Evolutionary conservation across 2,113 vertebrate genomes (phyloP).

Genomic region (Cromileptes altivelis): DNA sequence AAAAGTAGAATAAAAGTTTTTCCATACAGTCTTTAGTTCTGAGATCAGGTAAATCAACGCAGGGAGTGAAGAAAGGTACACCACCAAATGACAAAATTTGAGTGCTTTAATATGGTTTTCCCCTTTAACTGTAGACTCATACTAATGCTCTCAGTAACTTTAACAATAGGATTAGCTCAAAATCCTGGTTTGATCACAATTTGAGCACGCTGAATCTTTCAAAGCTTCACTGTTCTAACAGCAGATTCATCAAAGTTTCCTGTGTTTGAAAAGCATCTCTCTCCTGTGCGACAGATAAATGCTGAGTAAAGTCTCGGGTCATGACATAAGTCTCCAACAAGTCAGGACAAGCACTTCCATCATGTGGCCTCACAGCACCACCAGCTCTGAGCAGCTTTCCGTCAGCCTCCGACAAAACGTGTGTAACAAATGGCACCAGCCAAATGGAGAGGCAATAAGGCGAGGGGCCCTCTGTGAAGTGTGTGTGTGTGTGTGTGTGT

Average conservation of each 20-base stretch:
- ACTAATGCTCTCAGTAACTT: background rate
- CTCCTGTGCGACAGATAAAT: conserved; percentile 6
- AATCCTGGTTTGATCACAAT: background rate
- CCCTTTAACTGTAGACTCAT: background rate
- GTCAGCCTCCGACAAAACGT: conserved; percentile 62
- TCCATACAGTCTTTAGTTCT: background rate
- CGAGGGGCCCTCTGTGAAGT: conserved; percentile 62
- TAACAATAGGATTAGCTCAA: background rate
- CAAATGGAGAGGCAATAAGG: conserved; percentile 73
- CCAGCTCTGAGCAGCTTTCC: conserved; percentile 54
- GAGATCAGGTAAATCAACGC: background rate
- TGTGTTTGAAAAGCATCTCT: background rate
- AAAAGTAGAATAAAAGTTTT: background rate
- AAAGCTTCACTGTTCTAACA: background rate
- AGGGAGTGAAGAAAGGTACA: background rate
- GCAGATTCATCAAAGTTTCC: background rate
- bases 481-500: conserved; percentile 33
- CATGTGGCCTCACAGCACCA: conserved; percentile 56
- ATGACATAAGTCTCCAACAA: conserved; percentile 30
- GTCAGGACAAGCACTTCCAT: conserved; percentile 52
- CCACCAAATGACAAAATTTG: background rate
- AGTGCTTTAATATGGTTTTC: background rate
- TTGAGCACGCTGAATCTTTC: background rate
- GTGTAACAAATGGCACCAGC: conserved; percentile 78
- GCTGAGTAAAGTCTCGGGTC: conserved; percentile 45